Evolutionary conservation across 2,113 vertebrate species (phyloP).

Genomic region (Anas platyrhynchos): DNA sequence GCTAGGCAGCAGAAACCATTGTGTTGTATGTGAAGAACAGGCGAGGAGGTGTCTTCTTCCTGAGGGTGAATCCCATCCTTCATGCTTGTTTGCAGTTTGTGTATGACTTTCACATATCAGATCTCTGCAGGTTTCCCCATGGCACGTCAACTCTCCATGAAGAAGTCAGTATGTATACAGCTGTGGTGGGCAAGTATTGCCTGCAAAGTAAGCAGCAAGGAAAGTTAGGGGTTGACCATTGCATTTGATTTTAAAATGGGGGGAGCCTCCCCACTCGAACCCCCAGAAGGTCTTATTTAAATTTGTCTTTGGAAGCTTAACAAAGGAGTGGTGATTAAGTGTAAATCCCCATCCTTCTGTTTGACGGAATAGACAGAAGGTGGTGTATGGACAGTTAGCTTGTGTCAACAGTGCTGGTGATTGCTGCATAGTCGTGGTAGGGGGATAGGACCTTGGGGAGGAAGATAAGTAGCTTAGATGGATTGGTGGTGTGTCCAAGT

Average conservation of each 20-base stretch:
- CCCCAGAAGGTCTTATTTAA: neutral
- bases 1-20: neutral
- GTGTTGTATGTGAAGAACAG: neutral
- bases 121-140: neutral
- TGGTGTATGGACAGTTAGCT: neutral
- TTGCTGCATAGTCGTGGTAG: neutral
- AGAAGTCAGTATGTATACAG: neutral
- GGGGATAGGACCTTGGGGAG: fast-evolving
- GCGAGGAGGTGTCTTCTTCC: neutral
- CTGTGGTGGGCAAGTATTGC: neutral
- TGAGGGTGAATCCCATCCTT: neutral
- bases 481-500: neutral
- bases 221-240: neutral
- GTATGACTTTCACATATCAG: neutral
- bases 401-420: neutral
- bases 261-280: neutral
- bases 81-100: neutral
- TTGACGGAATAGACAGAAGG: neutral
- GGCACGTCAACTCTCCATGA: neutral
- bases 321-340: neutral
- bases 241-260: neutral
- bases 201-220: neutral
- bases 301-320: neutral
- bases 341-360: neutral
- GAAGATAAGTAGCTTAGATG: neutral